Percentiles rank a stretch among this genome's conserved stretches.
Conservation (phyloP, 2,113 vertebrate genomes). For the Macroglossus sobrinus region DNA sequence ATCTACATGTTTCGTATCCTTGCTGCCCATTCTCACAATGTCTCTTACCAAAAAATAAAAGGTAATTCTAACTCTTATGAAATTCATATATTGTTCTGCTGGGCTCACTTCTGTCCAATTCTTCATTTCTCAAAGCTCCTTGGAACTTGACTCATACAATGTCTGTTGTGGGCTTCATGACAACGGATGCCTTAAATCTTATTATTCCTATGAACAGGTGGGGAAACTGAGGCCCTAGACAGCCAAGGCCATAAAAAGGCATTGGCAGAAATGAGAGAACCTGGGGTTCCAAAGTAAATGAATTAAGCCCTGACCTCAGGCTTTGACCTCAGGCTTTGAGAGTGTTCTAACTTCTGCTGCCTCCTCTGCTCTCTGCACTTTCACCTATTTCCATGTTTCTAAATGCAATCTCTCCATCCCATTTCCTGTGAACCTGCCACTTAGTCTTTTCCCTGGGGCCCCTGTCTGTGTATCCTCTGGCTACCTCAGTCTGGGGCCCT, state of each 20-base stretch:
- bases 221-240: neutral
- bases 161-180: neutral
- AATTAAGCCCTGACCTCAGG: neutral
- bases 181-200: neutral
- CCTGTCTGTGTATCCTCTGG: neutral
- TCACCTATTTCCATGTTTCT: rapidly evolving
- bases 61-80: neutral
- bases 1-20: neutral
- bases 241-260: neutral
- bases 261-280: rapidly evolving
- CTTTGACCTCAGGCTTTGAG: neutral
- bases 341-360: neutral
- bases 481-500: neutral
- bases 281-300: neutral
- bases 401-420: neutral
- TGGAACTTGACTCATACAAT: neutral
- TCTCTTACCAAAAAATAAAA: neutral
- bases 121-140: neutral
- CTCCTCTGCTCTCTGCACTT: neutral
- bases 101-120: neutral
- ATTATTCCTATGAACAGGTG: neutral
- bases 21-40: neutral
- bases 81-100: neutral
- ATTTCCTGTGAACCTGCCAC: neutral
- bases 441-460: no score